phyloP scores from a whole-genome alignment of 2,888 invertebrate species.

The Portevinia maculata region DNA sequence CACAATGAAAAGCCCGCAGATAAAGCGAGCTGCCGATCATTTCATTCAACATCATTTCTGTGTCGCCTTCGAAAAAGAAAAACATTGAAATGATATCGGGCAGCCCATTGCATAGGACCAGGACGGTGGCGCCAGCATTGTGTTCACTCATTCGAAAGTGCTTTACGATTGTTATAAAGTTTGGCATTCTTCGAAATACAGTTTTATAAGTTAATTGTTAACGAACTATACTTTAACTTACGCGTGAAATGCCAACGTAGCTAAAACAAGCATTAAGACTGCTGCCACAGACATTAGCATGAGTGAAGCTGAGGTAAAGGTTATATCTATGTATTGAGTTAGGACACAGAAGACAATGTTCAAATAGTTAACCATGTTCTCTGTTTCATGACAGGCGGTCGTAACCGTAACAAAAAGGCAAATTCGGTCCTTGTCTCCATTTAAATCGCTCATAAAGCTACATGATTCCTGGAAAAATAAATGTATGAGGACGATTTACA shows the following conservation, averaged over 20 bases:
- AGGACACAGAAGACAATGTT: constrained; percentile 33
- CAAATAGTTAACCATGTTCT: constrained; percentile 35
- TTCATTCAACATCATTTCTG: constrained; percentile 44
- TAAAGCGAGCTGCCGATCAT: constrained; percentile 48
- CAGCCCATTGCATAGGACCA: constrained; percentile 32
- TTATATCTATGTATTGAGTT: constrained; percentile 12
- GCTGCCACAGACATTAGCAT: constrained; percentile 1
- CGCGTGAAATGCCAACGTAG: constrained; percentile 21
- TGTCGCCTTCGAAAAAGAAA: constrained; percentile 45
- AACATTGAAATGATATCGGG: constrained; percentile 47
- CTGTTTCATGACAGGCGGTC: constrained; percentile 32
- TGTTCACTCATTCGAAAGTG: constrained; percentile 31
- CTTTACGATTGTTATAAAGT: constrained; percentile 33
- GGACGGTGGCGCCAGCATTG: constrained; percentile 39
- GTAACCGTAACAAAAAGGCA: constrained; percentile 34
- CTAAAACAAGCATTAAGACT: constrained; percentile 5
- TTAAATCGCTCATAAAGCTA: constrained; percentile 28
- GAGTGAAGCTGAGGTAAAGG: constrained; percentile 4
- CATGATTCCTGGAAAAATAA: constrained; percentile 27
- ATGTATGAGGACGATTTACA: not conserved
- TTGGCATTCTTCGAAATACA: constrained; percentile 29
- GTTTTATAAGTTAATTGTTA: not conserved
- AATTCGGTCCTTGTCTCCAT: constrained; percentile 20
- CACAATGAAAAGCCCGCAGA: constrained; percentile 47
- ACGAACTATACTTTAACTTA: not conserved